Conservation (phyloP, 2,888 invertebrate genomes). For the Pachymerium ferrugineum region DNA sequence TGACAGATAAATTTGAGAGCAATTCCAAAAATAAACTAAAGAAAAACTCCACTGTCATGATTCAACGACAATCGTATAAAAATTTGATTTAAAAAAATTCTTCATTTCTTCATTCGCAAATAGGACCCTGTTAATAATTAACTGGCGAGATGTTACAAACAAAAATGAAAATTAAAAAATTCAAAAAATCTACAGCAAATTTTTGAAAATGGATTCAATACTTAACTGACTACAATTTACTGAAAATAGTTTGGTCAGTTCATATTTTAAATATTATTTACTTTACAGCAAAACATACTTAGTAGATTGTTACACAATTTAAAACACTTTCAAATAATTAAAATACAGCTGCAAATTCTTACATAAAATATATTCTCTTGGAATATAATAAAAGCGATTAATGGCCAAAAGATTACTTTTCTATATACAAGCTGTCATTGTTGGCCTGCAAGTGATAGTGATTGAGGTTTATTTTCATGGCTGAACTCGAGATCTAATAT, state of each 20-base stretch:
- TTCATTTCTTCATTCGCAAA: neutral
- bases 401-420: no score
- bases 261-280: no score
- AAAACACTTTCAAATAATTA: no score
- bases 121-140: neutral
- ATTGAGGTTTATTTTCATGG: no score
- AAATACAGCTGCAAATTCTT: no score
- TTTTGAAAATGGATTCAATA: neutral
- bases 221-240: no score
- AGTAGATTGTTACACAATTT: neutral
- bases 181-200: neutral
- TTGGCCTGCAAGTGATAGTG: no score
- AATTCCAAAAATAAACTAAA: conserved; percentile 13
- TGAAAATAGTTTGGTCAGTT: no score
- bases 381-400: no score
- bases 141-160: neutral
- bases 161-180: neutral
- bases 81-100: neutral
- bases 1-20: conserved; percentile 1
- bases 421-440: no score
- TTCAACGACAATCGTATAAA: neutral
- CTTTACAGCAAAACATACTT: neutral
- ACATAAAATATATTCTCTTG: no score
- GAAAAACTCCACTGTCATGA: neutral
- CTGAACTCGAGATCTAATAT: no score